Percentiles rank a stretch among this genome's conserved stretches.
phyloP scores from a whole-genome alignment of 2,113 vertebrate genomes.

The Daphoenositta chrysoptera region DNA sequence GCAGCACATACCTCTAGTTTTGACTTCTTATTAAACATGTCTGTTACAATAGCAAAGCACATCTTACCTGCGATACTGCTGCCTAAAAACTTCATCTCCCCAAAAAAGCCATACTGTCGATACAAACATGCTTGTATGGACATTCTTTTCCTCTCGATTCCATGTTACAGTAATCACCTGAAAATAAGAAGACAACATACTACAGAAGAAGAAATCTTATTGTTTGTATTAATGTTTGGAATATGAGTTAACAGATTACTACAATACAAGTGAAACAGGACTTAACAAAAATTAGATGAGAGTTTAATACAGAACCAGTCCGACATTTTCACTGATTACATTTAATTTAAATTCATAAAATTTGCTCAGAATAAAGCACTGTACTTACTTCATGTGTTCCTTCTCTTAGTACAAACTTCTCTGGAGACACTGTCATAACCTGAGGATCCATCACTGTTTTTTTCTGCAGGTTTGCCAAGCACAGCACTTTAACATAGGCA shows the following conservation, averaged over 20 bases:
- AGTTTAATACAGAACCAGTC: not conserved
- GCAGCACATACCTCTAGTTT: not conserved
- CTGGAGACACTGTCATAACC: slow-evolving; percentile 82
- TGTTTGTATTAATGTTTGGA: not conserved
- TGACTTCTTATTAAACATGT: not conserved
- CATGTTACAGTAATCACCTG: slow-evolving; percentile 86
- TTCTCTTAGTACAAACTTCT: slow-evolving; percentile 92
- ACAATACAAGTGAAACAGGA: not conserved
- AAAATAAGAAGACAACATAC: not conserved
- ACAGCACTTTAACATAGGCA: slow-evolving; percentile 87
- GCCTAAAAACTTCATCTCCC: slow-evolving; percentile 92
- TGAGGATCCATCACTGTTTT: slow-evolving; percentile 74
- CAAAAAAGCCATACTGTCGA: slow-evolving; percentile 85
- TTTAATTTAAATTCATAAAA: not conserved
- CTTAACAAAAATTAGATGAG: not conserved
- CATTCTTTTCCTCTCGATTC: slow-evolving; percentile 55
- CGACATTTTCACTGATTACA: not conserved
- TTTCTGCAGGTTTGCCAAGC: slow-evolving; percentile 77
- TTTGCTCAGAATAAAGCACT: not conserved
- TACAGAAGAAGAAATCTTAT: not conserved
- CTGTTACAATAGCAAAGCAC: not conserved
- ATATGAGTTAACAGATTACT: not conserved
- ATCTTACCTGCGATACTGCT: slow-evolving; percentile 87
- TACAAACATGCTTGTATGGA: slow-evolving; percentile 61
- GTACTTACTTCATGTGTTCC: slow-evolving; percentile 82